phyloP scores from a whole-genome alignment of 2,113 vertebrate species.

The Fulmarus glacialis region DNA sequence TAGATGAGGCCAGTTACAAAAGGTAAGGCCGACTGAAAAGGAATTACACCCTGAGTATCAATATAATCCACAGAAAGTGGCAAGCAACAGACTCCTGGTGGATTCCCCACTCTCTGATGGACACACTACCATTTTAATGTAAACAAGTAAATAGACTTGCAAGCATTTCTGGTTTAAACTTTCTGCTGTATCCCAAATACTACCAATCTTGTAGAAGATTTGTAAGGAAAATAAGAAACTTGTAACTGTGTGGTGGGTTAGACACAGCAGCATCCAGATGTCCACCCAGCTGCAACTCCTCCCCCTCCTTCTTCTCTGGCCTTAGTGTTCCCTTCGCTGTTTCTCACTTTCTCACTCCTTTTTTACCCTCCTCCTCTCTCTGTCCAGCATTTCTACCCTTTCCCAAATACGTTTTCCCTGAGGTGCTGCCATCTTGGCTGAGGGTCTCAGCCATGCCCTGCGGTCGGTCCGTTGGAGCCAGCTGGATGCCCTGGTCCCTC shows the following conservation, averaged over 20 bases:
- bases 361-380: neutral
- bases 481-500: neutral
- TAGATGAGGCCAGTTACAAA: neutral
- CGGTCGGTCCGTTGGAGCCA: fast-evolving
- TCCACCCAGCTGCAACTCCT: neutral
- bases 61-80: neutral
- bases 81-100: neutral
- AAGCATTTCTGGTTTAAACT: neutral
- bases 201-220: neutral
- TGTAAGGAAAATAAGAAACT: neutral
- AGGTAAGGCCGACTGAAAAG: neutral
- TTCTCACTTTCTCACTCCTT: neutral
- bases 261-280: neutral
- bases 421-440: neutral
- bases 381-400: neutral
- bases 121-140: neutral
- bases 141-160: neutral
- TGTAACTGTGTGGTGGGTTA: neutral
- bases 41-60: neutral
- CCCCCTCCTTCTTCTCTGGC: neutral
- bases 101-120: neutral
- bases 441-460: neutral
- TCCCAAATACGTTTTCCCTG: neutral
- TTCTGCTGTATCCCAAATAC: neutral
- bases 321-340: neutral